Base-by-base conservation (phyloP, 2,797 vertebrate genomes). In the Pipistrellus pygmaeus region DNA sequence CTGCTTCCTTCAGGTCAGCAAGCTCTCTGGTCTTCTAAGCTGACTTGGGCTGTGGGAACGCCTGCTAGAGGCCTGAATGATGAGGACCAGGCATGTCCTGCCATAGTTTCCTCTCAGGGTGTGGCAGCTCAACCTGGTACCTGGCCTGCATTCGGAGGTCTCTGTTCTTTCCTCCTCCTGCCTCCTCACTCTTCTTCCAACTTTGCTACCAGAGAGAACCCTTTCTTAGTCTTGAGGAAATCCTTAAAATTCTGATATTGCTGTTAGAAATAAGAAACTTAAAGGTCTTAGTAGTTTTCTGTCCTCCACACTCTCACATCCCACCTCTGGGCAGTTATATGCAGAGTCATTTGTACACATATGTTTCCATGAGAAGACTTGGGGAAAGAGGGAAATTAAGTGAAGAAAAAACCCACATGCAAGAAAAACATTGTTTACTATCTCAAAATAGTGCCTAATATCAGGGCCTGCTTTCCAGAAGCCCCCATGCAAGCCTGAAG, bases 1-100 rank as follows among this genome's bases (percentile, higher is more conserved):
- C 0, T 1, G 81, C 11, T 30, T 21, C 69, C n/a, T 82, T 64
- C 18, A 14, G n/a, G 44, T 9, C 3, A 4, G 17, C 10, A 32
- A 44, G 20, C 38, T 81, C 12, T 85, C 48, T 53, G n/a, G 2
- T 51, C 89, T 48, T 46, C 21, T 44, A 9, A 13, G 55, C 25
- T 1, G 2, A 1, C 27, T 5, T 5, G 23, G 23, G 23, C 6
- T 5, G 2, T 32, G 55, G 71, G 55, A 12, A 44, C 0, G 0
- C 30, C 2, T 17, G 8, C 20, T 55, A 46, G 51, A 3, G 51
- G 41, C 64, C 32, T 18, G 0, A 55, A 7, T 20, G n/a, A n/a
- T 1, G 9, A 64, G 21, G 18, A 18, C 55, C 38, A 62, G 44
- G 17, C 3, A 0, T 5, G 8, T 25, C 27, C 9, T 2, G 0